These are phyloP conservation scores for Chymomyza fuscimana DNA, from an alignment of 2,888 invertebrate species.

Conservation along the genomic window DNA sequence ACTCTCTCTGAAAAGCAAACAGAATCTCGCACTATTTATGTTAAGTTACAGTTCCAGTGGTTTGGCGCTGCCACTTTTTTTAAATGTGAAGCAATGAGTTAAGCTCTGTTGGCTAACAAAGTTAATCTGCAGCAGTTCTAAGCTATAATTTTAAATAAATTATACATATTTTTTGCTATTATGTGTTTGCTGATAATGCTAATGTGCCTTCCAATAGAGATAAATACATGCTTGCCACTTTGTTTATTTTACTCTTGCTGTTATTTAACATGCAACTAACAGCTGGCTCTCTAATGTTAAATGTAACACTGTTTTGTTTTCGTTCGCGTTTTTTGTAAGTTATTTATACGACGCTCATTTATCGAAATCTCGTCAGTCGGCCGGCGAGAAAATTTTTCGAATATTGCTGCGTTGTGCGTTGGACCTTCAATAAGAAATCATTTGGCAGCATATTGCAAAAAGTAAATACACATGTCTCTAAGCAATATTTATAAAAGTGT, in stretches of 20 bases:
- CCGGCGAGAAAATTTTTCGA: constrained; percentile 45
- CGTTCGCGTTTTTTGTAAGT: not conserved
- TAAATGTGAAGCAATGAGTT: no score
- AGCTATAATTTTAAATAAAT: no score
- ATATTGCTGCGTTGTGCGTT: not conserved
- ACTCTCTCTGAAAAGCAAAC: no score
- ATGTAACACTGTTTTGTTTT: not conserved
- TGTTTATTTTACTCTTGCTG: not conserved
- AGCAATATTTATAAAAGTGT: not conserved
- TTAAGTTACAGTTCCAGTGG: no score
- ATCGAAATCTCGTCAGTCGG: constrained; percentile 35
- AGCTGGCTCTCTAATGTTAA: not conserved
- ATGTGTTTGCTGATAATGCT: no score
- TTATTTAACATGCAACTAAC: not conserved
- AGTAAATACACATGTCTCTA: not conserved
- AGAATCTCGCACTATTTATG: no score
- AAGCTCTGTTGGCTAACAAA: no score
- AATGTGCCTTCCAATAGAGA: no score
- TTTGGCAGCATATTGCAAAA: constrained; percentile 21
- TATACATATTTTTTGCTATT: no score
- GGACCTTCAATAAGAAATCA: not conserved
- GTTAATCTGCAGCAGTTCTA: no score
- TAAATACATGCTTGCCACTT: not conserved
- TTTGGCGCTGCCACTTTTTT: no score
- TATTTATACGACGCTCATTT: not conserved